A percentile compares a stretch with the other conserved stretches of the same genome.
Conservation (phyloP, 2,113 vertebrate species). For the Cisticola juncidis region DNA sequence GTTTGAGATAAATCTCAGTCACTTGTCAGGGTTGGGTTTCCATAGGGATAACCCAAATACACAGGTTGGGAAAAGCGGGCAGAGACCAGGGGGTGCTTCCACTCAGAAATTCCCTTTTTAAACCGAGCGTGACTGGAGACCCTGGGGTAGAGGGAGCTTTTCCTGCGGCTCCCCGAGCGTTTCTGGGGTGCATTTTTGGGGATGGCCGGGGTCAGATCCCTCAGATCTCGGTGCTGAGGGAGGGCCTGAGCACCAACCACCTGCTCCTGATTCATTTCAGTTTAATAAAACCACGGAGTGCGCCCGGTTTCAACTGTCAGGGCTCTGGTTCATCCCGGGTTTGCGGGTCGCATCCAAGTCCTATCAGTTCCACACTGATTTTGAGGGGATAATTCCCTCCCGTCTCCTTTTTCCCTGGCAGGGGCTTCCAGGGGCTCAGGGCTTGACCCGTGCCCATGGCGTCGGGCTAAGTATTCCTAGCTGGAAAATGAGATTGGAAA, state of each 20-base stretch:
- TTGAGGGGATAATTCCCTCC: slow-evolving; percentile 30
- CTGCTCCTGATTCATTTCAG: background rate
- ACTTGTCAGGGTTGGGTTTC: background rate
- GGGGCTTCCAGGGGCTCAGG: background rate
- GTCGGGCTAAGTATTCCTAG: background rate
- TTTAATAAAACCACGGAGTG: background rate
- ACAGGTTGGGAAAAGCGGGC: fast-evolving
- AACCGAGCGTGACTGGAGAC: background rate
- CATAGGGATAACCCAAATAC: background rate
- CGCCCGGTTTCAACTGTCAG: background rate
- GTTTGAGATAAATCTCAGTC: background rate
- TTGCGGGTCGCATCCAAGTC: background rate
- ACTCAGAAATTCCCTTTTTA: background rate
- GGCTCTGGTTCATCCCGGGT: background rate
- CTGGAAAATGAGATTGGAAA: slow-evolving; percentile 51
- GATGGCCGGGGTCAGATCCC: background rate
- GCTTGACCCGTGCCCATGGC: fast-evolving
- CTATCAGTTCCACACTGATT: background rate
- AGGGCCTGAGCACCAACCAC: background rate
- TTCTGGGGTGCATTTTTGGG: background rate
- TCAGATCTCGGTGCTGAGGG: background rate
- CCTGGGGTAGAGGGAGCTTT: background rate
- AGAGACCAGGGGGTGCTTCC: background rate
- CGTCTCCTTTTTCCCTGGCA: slow-evolving; percentile 7
- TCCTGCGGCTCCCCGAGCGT: fast-evolving